phyloP scores from a whole-genome alignment of 2,888 invertebrate species.

The Actias luna region DNA sequence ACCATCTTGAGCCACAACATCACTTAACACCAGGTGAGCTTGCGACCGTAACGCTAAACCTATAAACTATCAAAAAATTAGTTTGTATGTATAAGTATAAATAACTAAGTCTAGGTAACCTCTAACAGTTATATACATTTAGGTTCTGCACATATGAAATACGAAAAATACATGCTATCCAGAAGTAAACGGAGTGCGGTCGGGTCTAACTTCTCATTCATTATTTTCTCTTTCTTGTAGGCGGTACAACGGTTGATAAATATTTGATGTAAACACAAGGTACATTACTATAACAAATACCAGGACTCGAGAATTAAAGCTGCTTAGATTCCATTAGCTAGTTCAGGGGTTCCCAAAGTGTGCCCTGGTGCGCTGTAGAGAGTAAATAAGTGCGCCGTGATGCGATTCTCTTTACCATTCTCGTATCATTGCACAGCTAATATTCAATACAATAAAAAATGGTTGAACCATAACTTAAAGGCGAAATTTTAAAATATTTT shows the following conservation, averaged over 20 bases:
- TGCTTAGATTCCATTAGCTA: conserved; percentile 1
- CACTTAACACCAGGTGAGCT: no score
- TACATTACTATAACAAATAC: conserved; percentile 5
- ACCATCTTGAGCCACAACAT: no score
- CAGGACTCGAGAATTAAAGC: background rate
- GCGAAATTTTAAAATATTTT: background rate
- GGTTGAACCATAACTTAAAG: no score
- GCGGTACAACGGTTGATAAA: background rate
- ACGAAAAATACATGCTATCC: background rate
- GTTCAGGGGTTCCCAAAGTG: no score
- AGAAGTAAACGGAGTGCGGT: background rate
- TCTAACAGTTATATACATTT: background rate
- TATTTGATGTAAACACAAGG: background rate
- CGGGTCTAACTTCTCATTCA: background rate
- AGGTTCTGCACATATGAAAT: background rate
- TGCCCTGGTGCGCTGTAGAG: no score
- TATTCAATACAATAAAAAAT: no score
- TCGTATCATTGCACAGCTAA: no score
- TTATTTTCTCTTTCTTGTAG: background rate
- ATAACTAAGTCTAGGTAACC: background rate
- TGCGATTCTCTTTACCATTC: no score
- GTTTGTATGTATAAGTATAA: no score
- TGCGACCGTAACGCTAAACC: no score
- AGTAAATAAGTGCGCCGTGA: background rate
- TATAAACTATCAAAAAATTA: no score